A percentile compares a stretch with the other conserved stretches of the same genome.
Evolutionary conservation across 2,113 vertebrate genomes (phyloP).

Genomic region (Puffinus mauretanicus): DNA sequence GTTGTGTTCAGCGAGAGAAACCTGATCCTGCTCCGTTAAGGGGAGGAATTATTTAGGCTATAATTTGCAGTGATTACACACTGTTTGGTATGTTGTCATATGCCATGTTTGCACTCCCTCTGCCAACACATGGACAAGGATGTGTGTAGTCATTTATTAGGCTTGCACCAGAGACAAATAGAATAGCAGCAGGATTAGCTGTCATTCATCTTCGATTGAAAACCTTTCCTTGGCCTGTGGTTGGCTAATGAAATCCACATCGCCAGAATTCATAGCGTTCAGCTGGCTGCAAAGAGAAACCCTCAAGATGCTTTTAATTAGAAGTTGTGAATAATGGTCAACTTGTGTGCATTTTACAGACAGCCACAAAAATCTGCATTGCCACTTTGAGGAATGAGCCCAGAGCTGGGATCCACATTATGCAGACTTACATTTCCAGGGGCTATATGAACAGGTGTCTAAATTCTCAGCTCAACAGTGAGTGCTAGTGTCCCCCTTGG

Average conservation of each 20-base stretch:
- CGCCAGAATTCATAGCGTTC: background rate
- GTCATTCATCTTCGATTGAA: constrained; percentile 36
- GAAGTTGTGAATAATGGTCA: constrained; percentile 41
- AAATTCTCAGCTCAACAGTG: constrained; percentile 17
- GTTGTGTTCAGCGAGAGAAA: background rate
- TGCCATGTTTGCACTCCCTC: constrained; percentile 53
- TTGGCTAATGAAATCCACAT: constrained; percentile 70
- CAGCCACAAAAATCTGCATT: constrained; percentile 45
- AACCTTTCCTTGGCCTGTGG: constrained; percentile 19
- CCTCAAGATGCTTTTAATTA: constrained; percentile 70
- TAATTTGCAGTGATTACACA: constrained; percentile 54
- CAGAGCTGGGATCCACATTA: background rate
- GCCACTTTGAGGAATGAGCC: constrained; percentile 32
- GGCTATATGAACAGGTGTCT: constrained; percentile 49
- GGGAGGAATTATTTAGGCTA: constrained; percentile 38
- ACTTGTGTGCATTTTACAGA: constrained; percentile 41
- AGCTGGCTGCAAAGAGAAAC: constrained; percentile 50
- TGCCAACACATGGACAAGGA: constrained; percentile 52
- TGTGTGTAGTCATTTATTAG: constrained; percentile 19
- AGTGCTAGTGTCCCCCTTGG: background rate
- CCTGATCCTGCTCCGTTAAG: background rate
- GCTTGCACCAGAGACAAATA: constrained; percentile 29
- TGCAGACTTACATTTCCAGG: background rate
- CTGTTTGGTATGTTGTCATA: constrained; percentile 46
- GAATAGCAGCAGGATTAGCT: constrained; percentile 44